Base-by-base conservation (phyloP, 2,888 invertebrate species). In the Abrostola tripartita region DNA sequence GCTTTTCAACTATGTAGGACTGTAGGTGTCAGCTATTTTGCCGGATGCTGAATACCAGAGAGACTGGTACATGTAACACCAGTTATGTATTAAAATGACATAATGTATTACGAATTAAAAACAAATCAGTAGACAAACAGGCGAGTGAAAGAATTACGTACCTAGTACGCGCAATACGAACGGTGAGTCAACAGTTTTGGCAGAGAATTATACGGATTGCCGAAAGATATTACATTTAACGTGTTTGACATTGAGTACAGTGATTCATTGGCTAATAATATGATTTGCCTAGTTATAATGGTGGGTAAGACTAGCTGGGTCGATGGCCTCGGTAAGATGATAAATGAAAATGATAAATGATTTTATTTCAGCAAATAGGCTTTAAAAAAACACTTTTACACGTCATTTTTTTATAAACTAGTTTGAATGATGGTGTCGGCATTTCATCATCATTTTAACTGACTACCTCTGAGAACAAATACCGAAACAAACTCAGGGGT, bases 201-300 rank as follows among this genome's bases (percentile, higher is more conserved):
- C 78, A 77, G n/a, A 68, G 60, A 49, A 35, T 71, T 37, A 55
- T 57, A 38, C 14, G 37, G 12, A 58, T 55, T 68, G 62, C 52
- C 68, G 71, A 74, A 68, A 67, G 49, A 62, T 61, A 10, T 58
- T 40, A 40, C 40, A 5, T 71, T 56, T 49, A 56, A 40, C 57
- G 24, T 52, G 61, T 57, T 61, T 73, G 79, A 73, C 78, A 78
- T 79, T 79, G 78, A 74, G 62, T 58, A 53, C 37, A 24, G 37
- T 79, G 79, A 79, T 68, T 80, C 78, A 81, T 68, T 65, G 24
- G 55, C 71, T 81, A 74, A 52, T 63, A 76, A 66, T 80, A 71
- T 58, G 56, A 54, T 40, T 1, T 24, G 50, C 52, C 61, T 69
- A 55, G 41, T 59, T 71, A 61, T 68, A 50, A 58, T 56, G 42